Evolutionary conservation across 2,113 vertebrate genomes (phyloP).

Genomic region (Balaenoptera acutorostrata): DNA sequence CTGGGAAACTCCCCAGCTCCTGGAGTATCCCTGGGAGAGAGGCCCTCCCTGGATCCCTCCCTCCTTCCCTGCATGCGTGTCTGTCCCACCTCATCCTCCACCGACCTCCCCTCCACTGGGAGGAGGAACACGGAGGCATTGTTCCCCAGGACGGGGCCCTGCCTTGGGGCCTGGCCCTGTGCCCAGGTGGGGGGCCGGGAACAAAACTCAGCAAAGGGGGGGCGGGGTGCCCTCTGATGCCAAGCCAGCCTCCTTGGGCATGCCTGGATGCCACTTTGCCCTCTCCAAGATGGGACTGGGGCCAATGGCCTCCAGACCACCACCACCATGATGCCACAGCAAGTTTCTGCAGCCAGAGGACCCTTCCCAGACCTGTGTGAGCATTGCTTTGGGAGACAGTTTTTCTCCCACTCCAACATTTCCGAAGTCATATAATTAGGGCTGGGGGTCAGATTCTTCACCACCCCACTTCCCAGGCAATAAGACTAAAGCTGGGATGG

Average conservation of each 20-base stretch:
- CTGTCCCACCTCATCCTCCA: slow-evolving; percentile 47
- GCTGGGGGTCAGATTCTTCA: background rate
- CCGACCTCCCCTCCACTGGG: background rate
- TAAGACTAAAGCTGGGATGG: background rate
- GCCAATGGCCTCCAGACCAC: background rate
- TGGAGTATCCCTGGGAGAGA: background rate
- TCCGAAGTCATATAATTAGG: background rate
- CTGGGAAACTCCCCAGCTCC: slow-evolving; percentile 42
- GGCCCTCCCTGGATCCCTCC: background rate
- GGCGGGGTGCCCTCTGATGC: slow-evolving; percentile 41
- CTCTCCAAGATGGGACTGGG: background rate
- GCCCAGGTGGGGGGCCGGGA: slow-evolving; percentile 65
- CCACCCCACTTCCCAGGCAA: background rate
- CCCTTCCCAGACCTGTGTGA: background rate
- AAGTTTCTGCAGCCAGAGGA: background rate
- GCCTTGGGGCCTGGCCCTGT: slow-evolving; percentile 62
- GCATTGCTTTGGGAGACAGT: background rate
- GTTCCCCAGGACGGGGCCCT: slow-evolving; percentile 51
- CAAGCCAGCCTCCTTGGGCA: slow-evolving; percentile 24
- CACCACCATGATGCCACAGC: background rate
- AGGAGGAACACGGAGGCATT: slow-evolving; percentile 63
- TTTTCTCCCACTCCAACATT: background rate
- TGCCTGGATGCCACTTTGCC: background rate
- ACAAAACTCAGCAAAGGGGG: slow-evolving; percentile 36
- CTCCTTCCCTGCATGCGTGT: background rate